These are phyloP conservation scores for Ethmia dodecea DNA, from an alignment of 2,888 invertebrate species.

Conservation along the genomic window DNA sequence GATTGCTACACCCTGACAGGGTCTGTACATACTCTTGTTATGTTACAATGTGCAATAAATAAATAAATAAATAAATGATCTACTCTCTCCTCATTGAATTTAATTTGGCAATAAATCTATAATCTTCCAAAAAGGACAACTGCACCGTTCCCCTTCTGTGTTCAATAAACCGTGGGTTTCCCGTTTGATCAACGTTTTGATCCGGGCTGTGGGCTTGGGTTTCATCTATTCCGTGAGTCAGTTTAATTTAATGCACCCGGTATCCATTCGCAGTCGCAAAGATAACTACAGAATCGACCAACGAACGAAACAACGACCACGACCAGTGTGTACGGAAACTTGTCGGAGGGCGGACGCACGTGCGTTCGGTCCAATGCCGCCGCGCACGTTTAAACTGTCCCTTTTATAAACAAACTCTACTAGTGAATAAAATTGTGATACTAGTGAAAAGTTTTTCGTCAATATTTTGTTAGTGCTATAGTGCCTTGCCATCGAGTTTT, in stretches of 20 bases:
- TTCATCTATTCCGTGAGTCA: slow-evolving; percentile 40
- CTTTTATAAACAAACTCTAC: slow-evolving; percentile 45
- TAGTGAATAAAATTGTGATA: slow-evolving; percentile 51
- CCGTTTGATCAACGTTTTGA: slow-evolving; percentile 53
- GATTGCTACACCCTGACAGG: too few relatives aligned
- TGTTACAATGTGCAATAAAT: too few relatives aligned
- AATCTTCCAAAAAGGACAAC: neutral
- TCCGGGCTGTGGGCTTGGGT: slow-evolving; percentile 49
- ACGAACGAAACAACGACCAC: slow-evolving; percentile 21
- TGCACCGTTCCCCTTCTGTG: slow-evolving; percentile 9
- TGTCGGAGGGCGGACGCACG: slow-evolving; percentile 48
- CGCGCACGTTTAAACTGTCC: slow-evolving; percentile 39
- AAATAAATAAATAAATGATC: too few relatives aligned
- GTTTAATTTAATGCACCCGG: slow-evolving; percentile 51
- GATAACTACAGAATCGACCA: too few relatives aligned
- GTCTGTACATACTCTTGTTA: too few relatives aligned
- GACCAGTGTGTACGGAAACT: slow-evolving; percentile 49
- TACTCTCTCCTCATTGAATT: too few relatives aligned
- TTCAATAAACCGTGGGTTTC: slow-evolving; percentile 53
- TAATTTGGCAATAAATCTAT: slow-evolving; percentile 1
- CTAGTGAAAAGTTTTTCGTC: slow-evolving; percentile 34
- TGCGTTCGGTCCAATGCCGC: slow-evolving; percentile 28
- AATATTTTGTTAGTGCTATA: slow-evolving; percentile 25
- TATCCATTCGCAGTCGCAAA: too few relatives aligned
- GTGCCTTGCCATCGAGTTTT: slow-evolving; percentile 46